Conservation (phyloP, 2,888 invertebrate genomes). For the Sarcophaga variegata region DNA sequence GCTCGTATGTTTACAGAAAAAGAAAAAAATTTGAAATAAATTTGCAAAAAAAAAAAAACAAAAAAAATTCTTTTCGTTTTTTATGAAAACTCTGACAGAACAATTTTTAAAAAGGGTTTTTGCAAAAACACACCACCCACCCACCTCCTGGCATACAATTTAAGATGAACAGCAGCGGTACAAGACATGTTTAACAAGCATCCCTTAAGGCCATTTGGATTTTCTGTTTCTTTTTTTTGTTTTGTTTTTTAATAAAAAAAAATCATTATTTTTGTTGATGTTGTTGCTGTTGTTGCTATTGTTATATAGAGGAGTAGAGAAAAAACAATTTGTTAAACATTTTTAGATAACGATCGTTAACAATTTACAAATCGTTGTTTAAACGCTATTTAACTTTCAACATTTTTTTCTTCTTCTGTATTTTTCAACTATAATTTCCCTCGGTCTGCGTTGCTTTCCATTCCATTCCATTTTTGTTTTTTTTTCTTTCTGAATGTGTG, state of each 20-base stretch:
- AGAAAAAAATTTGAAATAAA: constrained; percentile 25
- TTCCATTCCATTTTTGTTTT: too few species aligned
- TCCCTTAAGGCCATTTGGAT: constrained; percentile 52
- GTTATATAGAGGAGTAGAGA: not conserved
- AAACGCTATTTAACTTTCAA: constrained; percentile 75
- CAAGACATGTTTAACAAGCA: constrained; percentile 51
- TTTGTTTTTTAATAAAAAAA: not conserved
- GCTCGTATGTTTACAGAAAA: not conserved
- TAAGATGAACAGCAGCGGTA: constrained; percentile 36
- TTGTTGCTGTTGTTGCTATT: too few species aligned
- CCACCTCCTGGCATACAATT: not conserved
- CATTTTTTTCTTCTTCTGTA: constrained; percentile 19
- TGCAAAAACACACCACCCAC: not conserved
- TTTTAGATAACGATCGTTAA: constrained; percentile 78
- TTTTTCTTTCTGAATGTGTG: too few species aligned
- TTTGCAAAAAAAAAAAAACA: not conserved
- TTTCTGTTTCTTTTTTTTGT: constrained; percentile 3
- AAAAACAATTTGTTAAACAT: constrained; percentile 72
- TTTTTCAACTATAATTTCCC: not conserved
- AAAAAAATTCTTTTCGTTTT: not conserved
- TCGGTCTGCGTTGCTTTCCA: too few species aligned
- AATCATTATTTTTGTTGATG: not conserved
- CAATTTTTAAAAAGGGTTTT: constrained; percentile 24
- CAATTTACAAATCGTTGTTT: constrained; percentile 81
- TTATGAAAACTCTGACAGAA: not conserved